Base-by-base conservation (phyloP, 1,140 invertebrate species). In the Drosophila lacteicornis region DNA sequence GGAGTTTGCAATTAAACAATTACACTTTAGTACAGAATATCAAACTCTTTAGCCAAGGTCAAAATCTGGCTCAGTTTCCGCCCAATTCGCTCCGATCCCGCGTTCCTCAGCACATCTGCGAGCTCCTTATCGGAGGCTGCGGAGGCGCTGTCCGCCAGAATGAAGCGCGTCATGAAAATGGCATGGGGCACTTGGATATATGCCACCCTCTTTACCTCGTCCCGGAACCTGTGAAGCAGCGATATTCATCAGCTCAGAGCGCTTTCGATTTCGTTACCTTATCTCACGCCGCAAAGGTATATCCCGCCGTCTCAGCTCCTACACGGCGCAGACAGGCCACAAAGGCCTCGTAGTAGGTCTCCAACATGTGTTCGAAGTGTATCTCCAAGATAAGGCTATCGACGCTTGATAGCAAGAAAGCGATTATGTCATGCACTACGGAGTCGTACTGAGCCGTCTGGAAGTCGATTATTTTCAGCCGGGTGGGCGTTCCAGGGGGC, bases 401-500 rank as follows among this genome's bases (percentile, higher is more conserved):
- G 11, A 95, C 82, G 60, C 94, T 95, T 3, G 94, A 94, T 42
- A 94, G 93, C 13, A 95, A 57, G 61, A 95, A 94, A 53, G 95
- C 95, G 3, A 94, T 79, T 17, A 96, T 69, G 75, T 96, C 95
- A 19, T 94, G 91, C 1, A 93, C 59, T 3, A 94, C 93, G 43
- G 94, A 95, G 17, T 93, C 88, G 55, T 94, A 94, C 13, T 93
- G 77, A 25, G 94, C 93, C 11, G 94, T 93, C 88, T 96, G 95
- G 55, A 95, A 95, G 76, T 96, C 95, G 2, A 96, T 92, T 38
- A 96, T 94, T 91, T 95, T 95, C 8, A 94, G 79, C 49, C 93
- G 91, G 0, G 92, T 74, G 0, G 94, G 91, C 13, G 83, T 59
- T 0, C 90, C 92, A 5, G 49, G 13, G 8, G 53, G 30, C 27